These are phyloP conservation scores for Sialia sialis DNA, from an alignment of 2,113 vertebrate genomes.

Conservation along the genomic window DNA sequence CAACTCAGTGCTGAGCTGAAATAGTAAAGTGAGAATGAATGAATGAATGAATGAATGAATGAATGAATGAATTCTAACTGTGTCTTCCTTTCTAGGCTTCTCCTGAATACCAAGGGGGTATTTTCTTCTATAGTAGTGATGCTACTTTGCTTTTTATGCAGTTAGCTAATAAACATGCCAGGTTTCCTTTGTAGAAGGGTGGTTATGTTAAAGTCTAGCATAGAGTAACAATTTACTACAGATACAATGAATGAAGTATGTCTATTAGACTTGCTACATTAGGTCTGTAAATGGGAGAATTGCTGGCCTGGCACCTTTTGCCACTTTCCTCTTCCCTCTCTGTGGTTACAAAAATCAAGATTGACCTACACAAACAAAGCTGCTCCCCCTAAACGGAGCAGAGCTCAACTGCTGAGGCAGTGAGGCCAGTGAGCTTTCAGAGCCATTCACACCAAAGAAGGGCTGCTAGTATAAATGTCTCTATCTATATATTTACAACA, in stretches of 20 bases:
- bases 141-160: neutral
- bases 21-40: neutral
- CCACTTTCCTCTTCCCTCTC: neutral
- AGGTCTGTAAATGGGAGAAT: neutral
- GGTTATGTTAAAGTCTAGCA: neutral
- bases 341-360: neutral
- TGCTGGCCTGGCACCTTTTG: conserved; percentile 12
- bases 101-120: neutral
- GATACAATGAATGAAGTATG: neutral
- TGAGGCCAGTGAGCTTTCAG: neutral
- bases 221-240: neutral
- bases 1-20: neutral
- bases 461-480: neutral
- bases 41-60: neutral
- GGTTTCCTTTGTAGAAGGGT: neutral
- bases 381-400: neutral
- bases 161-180: neutral
- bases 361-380: conserved; percentile 1
- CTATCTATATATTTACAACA: too few species aligned
- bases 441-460: neutral
- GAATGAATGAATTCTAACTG: neutral
- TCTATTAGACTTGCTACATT: neutral
- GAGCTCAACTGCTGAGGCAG: neutral
- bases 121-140: neutral
- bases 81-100: neutral